Base-by-base conservation (phyloP, 2,113 vertebrate genomes). In the Numenius arquata region DNA sequence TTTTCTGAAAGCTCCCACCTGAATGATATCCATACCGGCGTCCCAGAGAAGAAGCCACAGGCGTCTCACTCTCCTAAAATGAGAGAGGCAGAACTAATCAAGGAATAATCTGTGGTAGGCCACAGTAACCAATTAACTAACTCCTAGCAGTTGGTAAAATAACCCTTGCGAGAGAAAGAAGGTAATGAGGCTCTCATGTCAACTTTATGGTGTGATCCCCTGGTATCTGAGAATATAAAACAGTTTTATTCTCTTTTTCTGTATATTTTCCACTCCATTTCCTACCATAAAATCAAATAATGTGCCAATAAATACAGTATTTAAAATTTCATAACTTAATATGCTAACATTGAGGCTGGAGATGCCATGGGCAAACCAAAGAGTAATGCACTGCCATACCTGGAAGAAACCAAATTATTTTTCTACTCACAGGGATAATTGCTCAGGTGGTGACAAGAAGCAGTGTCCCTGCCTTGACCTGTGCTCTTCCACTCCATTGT, bases 231-330 rank as follows among this genome's bases (percentile, higher is more conserved):
- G 70, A 87, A 83, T 47, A 80, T 67, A 56, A 56, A 87, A 6
- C 58, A 47, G n/a, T 38, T 92, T 80, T 72, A 75, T 80, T 65
- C 72, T 83, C n/a, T 25, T 89, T 90, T 88, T 88, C 78, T 76
- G 53, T 68, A 52, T 38, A 72, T 90, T 96, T 92, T 92, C 83
- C 78, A 90, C 73, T n/a, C 36, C 83, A 88, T 88, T 90, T 90
- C 59, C 73, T 80, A 40, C 53, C 48, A 77, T 88, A 76, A 92
- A 90, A 88, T 67, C 47, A 80, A 94, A 76, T 73, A 89, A 73
- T 59, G 43, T 5, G 5, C 58, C 68, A 61, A 88, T 90, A 92
- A 94, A 92, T 92, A 63, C 27, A 62, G 43, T 72, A 76, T 88
- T 88, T 92, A 88, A 77, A 76, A 68, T 47, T 80, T 67, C 43